A percentile compares a stretch with the other conserved stretches of the same genome.
phyloP scores from a whole-genome alignment of 2,113 vertebrate species.

The Gobiocypris rarus region DNA sequence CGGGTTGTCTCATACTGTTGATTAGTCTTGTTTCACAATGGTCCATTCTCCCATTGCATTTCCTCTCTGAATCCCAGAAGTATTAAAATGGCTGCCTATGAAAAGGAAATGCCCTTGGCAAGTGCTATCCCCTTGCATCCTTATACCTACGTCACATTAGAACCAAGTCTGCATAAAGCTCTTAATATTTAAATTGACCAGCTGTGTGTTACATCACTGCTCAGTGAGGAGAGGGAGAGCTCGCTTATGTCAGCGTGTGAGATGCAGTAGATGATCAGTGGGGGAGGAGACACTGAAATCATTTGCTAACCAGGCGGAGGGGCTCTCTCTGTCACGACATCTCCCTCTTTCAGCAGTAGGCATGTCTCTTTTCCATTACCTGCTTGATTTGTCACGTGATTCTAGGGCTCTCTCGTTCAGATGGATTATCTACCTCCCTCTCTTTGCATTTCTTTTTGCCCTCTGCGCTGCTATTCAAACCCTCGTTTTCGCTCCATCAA shows the following conservation, averaged over 20 bases:
- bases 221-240: conserved; percentile 1
- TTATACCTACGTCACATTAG: neutral
- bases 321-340: conserved; percentile 37
- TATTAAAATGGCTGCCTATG: conserved; percentile 48
- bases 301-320: conserved; percentile 32
- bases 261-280: conserved; percentile 28
- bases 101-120: conserved; percentile 44
- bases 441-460: neutral
- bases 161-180: neutral
- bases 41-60: neutral
- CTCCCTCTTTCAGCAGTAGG: conserved; percentile 38
- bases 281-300: conserved; percentile 34
- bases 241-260: conserved; percentile 8
- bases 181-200: conserved; percentile 65
- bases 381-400: conserved; percentile 60
- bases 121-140: neutral
- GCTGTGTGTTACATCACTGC: conserved; percentile 71
- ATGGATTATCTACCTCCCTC: conserved; percentile 51
- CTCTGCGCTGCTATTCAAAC: conserved; percentile 15
- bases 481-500: conserved; percentile 65
- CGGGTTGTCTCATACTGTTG: neutral
- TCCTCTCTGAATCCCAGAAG: conserved; percentile 14
- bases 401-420: conserved; percentile 28
- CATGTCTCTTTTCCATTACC: conserved; percentile 29
- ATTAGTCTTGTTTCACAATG: conserved; percentile 21